Base-by-base conservation (phyloP, 2,113 vertebrate genomes). In the Indicator indicator region DNA sequence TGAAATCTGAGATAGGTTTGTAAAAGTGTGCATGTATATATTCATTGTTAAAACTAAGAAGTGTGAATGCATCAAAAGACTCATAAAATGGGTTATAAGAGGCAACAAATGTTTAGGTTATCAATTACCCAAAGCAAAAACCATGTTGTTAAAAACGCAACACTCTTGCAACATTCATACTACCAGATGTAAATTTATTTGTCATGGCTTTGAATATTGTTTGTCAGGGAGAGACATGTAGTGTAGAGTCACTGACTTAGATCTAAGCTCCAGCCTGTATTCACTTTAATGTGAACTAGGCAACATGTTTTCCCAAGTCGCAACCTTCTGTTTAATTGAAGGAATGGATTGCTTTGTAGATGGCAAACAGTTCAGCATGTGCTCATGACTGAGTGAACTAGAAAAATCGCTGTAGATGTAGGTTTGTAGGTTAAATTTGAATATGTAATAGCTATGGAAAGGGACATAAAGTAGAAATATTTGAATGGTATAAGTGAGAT, bases 241-340 rank as follows among this genome's bases (percentile, higher is more conserved):
- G 14, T 21, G 11, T 80, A 75, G 83, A 88, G 80, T 19, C 18
- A 38, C 8, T 86, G 13, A 9, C 36, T 73, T 80, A 56, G n/a
- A 60, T 93, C 38, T 91, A 28, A 73, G 74, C 52, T 55, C 28
- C 64, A 89, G 40, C 23, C 84, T 89, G 83, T 94, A 73, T 69
- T 68, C 2, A 81, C 77, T 67, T 81, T 80, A 40, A 40, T 33
- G 28, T 8, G 69, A 93, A 83, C 46, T 63, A 74, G 78, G 75
- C 68, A 70, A 63, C n/a, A 52, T 78, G 40, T 67, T 96, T 94
- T 75, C 89, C 94, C 77, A 91, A 88, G 68, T 55, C 82, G 44
- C 79, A 92, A 7, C 50, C 54, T 12, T 93, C 32, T 85, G 24
- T 78, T 62, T 62, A 75, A 80, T 62, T 48, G 56, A 76, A n/a